Evolutionary conservation across 2,113 vertebrate species (phyloP), one percentile per base, ranked within the genome.

Genomic region (Colaptes auratus): DNA sequence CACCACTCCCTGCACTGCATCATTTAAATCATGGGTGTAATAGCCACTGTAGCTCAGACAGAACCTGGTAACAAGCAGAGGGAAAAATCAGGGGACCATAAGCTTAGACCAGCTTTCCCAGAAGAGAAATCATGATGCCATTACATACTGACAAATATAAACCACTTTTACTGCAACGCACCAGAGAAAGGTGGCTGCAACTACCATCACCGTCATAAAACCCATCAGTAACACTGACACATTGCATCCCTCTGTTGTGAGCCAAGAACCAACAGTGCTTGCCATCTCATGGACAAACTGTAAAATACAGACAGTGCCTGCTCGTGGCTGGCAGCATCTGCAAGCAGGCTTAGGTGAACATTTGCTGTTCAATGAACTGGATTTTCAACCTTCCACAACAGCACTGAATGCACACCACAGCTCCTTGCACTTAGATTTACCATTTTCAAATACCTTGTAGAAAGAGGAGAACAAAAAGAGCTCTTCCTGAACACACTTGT

Each of bases 251-350:
- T 65, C 59, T 10, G 25, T 56, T 48, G 76, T 48, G 74, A 81
- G 36, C 33, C 75, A 94, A 87, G 67, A 74, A 93, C 52, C 89
- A 89, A 89, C 50, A 76, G 27, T 30, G 72, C 35, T 93, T 96
- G 92, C 91, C 89, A 87, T 53, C 67, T 93, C 84, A 88, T 66
- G 85, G 89, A 93, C 75, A 87, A 92, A 65, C 24, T n/a, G 61
- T 28, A 90, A 92, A 95, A 81, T 55, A 85, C 61, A 83, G 67
- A 87, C 42, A 58, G 17, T 21, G 48, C 44, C 35, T n/a, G 82
- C 48, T 82, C 42, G n/a, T 35, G 42, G 53, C 52, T 52, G 56
- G 56, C 31, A 93, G 78, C 33, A 74, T 67, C 46, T 78, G 19
- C 42, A 82, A 60, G 23, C 4, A 21, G 31, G 20, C 82, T 93